Percentiles rank a stretch among this genome's conserved stretches.
These are phyloP conservation scores for Lymantria dispar DNA, from an alignment of 2,888 invertebrate genomes.

Conservation along the genomic window DNA sequence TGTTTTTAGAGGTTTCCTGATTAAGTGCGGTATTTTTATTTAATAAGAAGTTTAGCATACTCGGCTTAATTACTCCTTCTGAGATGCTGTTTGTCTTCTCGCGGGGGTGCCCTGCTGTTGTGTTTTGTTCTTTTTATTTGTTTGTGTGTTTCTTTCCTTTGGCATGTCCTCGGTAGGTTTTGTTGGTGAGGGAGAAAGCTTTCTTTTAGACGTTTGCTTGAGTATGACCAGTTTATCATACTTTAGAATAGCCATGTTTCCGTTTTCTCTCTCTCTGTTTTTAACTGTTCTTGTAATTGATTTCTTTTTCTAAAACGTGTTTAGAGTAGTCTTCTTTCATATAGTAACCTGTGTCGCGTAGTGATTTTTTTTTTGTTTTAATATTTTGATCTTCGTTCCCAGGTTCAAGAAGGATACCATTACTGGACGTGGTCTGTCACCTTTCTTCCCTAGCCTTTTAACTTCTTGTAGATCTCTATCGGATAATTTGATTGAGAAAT, in stretches of 20 bases:
- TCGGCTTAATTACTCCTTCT: not conserved
- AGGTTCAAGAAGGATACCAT: not conserved
- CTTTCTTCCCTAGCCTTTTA: not conserved
- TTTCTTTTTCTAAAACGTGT: not conserved
- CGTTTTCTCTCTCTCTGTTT: not conserved
- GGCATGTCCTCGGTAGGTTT: not conserved
- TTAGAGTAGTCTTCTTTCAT: not conserved
- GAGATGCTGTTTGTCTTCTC: not conserved
- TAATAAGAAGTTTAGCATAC: too few relatives aligned
- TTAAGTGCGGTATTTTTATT: too few relatives aligned
- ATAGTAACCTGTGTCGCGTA: not conserved
- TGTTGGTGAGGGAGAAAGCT: not conserved
- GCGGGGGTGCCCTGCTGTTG: not conserved
- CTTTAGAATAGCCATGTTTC: not conserved
- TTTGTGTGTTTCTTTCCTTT: not conserved
- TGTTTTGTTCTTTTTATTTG: not conserved
- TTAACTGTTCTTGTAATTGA: not conserved
- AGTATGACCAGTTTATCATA: not conserved
- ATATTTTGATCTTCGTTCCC: not conserved
- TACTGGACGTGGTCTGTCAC: not conserved
- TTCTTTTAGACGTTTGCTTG: too few relatives aligned
- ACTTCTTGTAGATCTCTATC: not conserved
- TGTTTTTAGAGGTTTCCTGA: too few relatives aligned
- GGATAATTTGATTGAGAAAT: not conserved
- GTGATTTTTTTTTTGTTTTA: not conserved